Base-by-base conservation (phyloP, 2,113 vertebrate species). In the Antigone vipio region DNA sequence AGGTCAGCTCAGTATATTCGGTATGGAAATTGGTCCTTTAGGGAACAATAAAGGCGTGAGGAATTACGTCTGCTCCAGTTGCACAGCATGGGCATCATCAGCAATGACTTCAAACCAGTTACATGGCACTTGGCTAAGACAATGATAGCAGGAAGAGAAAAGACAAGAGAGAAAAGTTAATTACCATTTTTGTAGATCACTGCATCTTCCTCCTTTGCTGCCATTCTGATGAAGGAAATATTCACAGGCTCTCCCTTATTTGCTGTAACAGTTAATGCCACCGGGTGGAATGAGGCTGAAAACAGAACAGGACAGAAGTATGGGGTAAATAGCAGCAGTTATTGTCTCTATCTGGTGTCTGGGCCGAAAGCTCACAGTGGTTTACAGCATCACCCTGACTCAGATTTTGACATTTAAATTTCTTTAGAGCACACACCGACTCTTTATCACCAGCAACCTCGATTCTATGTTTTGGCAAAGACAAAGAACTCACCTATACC, bases 121-220 rank as follows among this genome's bases (percentile, higher is more conserved):
- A 18, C 1, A 1, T 24, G 40, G 11, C 32, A 47, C 40, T 68
- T 52, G 56, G 26, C 13, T 84, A 42, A 56, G 52, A 52, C 14
- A 59, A 58, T 30, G 45, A 88, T 2, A 60, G 40, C 21, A 73
- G 15, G 19, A 85, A 58, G 13, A 60, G 40, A 85, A 75, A 76
- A 76, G 7, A 58, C 5, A 45, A 42, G 63, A 72, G 10, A 71
- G 11, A 44, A 76, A 85, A 17, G 23, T 38, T 53, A 82, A 95
- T 97, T 97, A 99, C 98, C 98, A 35, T 99, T 98, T 95, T 98
- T 99, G 94, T 97, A 98, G 97, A 99, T 98, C 93, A 99, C 97
- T 32, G 98, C 98, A 88, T 99, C 99, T 98, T 99, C 98, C 78
- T 98, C 98, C 68, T 97, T 98, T 71, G 97, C 79, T 95, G 95